Percentiles rank a stretch among this genome's conserved stretches.
Evolutionary conservation across 2,888 invertebrate species (phyloP).

Genomic region (Lutraria lutraria): DNA sequence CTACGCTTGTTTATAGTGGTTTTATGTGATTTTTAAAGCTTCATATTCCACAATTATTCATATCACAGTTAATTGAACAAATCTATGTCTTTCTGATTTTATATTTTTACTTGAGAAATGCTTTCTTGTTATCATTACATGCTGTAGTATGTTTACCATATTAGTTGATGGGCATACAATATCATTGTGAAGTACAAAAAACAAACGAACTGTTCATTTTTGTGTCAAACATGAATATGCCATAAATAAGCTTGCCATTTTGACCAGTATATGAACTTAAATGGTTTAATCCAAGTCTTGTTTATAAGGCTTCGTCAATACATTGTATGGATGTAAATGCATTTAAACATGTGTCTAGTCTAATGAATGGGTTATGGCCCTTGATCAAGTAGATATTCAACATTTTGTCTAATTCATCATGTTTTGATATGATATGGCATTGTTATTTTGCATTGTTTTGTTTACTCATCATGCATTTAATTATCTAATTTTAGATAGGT

Average conservation of each 20-base stretch:
- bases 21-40: too few species aligned
- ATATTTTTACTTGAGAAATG: too few species aligned
- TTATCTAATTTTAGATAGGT: background rate
- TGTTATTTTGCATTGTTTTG: background rate
- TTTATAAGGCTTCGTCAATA: background rate
- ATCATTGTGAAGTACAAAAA: background rate
- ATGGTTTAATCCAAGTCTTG: background rate
- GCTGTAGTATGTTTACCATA: too few species aligned
- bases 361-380: background rate
- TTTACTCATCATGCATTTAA: background rate
- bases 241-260: conserved; percentile 5
- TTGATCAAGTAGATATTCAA: background rate
- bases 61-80: too few species aligned
- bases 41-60: too few species aligned
- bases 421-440: background rate
- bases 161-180: too few species aligned
- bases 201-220: background rate
- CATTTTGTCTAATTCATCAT: background rate
- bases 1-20: too few species aligned
- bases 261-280: background rate
- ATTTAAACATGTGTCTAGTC: background rate
- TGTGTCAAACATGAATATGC: background rate
- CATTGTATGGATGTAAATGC: background rate
- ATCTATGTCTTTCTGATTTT: too few species aligned
- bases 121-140: too few species aligned